Percentiles rank a stretch among this genome's conserved stretches.
These are phyloP conservation scores for Poeciliopsis turneri DNA, from an alignment of 2,797 vertebrate genomes.

Conservation along the genomic window DNA sequence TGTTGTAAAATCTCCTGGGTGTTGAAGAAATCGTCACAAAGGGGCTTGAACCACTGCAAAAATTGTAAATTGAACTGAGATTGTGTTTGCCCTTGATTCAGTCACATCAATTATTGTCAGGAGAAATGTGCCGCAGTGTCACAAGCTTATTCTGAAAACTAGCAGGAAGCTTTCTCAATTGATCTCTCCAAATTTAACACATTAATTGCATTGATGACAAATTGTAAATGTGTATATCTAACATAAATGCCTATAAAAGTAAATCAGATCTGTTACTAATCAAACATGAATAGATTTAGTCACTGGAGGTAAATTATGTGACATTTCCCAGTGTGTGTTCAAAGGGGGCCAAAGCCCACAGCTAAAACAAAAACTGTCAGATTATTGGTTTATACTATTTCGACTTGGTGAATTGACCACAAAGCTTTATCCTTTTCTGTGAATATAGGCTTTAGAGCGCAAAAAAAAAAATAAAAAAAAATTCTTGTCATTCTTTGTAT, in stretches of 20 bases:
- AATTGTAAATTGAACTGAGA: background rate
- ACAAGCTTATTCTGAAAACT: background rate
- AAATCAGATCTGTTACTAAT: slow-evolving; percentile 38
- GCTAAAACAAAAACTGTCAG: slow-evolving; percentile 61
- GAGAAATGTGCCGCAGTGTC: background rate
- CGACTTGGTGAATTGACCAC: slow-evolving; percentile 43
- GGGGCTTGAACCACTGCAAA: background rate
- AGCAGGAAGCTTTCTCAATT: background rate
- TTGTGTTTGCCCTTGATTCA: background rate
- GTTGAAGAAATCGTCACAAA: background rate
- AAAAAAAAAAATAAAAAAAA: slow-evolving; percentile 9
- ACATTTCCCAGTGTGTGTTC: slow-evolving; percentile 19
- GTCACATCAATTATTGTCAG: background rate
- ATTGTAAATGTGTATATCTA: background rate
- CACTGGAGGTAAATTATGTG: slow-evolving; percentile 19
- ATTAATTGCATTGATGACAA: background rate
- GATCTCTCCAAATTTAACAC: background rate
- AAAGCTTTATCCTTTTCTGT: slow-evolving; percentile 31
- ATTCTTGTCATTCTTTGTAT: slow-evolving; percentile 34
- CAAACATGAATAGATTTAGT: slow-evolving; percentile 32
- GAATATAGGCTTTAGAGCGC: slow-evolving; percentile 43
- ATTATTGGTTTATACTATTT: slow-evolving; percentile 53
- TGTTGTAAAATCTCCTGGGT: no score
- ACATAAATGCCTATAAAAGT: slow-evolving; percentile 1
- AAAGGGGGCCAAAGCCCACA: slow-evolving; percentile 24